These are phyloP conservation scores for Smithornis capensis DNA, from an alignment of 2,113 vertebrate species.

Conservation along the genomic window DNA sequence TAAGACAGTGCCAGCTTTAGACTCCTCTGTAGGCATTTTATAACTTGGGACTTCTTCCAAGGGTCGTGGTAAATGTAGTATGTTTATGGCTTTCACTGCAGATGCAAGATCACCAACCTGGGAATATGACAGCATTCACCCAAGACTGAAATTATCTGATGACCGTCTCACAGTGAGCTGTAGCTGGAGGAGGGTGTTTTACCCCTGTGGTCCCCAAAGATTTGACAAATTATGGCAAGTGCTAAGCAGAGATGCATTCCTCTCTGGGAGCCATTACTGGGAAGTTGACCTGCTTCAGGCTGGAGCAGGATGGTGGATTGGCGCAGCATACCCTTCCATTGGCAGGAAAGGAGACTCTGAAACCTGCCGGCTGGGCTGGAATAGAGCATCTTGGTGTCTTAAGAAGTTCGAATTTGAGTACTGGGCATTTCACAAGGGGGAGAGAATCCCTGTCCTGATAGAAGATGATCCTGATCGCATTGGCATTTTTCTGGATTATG, in stretches of 20 bases:
- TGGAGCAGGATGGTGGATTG: constrained; percentile 76
- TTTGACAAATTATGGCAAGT: constrained; percentile 75
- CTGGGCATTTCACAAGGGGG: constrained; percentile 79
- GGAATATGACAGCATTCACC: constrained; percentile 69
- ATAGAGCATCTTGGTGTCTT: constrained; percentile 75
- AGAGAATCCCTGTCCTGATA: constrained; percentile 57
- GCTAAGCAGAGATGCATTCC: constrained; percentile 70
- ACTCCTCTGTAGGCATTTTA: not conserved
- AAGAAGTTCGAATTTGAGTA: constrained; percentile 75
- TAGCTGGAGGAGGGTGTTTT: constrained; percentile 53
- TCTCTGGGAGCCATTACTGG: constrained; percentile 78
- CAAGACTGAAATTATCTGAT: constrained; percentile 61
- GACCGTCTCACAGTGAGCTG: constrained; percentile 59
- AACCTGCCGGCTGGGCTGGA: constrained; percentile 69
- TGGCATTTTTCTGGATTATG: constrained; percentile 75
- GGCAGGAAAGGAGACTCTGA: constrained; percentile 67
- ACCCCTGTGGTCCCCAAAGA: constrained; percentile 26
- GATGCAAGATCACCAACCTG: constrained; percentile 74
- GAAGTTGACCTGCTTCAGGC: constrained; percentile 73
- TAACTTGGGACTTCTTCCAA: not conserved
- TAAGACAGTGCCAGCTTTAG: not conserved
- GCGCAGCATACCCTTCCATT: constrained; percentile 66
- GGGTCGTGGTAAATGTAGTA: not conserved
- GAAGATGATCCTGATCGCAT: constrained; percentile 63
- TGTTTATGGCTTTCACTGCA: constrained; percentile 5